Percentiles rank a stretch among this genome's conserved stretches.
phyloP scores from a whole-genome alignment of 2,888 invertebrate genomes.

The Drosophila falleni region DNA sequence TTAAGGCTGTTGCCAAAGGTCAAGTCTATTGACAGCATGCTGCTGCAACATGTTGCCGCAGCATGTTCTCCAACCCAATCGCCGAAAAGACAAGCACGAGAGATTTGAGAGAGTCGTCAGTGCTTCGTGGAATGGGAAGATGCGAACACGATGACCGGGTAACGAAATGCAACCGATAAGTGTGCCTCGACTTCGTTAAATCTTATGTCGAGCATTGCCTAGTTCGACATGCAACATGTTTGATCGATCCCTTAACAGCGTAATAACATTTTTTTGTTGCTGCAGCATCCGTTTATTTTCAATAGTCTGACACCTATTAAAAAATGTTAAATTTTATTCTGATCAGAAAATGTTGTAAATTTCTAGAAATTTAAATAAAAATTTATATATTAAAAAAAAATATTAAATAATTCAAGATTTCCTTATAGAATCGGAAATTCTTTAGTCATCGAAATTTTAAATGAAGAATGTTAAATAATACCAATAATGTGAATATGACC shows the following conservation, averaged over 20 bases:
- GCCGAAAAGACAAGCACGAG: conserved; percentile 4
- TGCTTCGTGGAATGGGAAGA: neutral
- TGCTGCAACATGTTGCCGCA: conserved; percentile 61
- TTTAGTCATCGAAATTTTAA: too few relatives aligned
- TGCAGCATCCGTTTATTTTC: conserved; percentile 20
- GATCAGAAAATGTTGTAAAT: too few relatives aligned
- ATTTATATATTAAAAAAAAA: too few relatives aligned
- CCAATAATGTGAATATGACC: too few relatives aligned
- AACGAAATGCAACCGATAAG: conserved; percentile 44
- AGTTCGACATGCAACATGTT: conserved; percentile 31
- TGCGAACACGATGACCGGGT: conserved; percentile 23
- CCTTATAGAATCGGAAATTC: too few relatives aligned
- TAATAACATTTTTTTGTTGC: conserved; percentile 4
- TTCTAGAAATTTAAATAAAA: too few relatives aligned
- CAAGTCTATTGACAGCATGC: conserved; percentile 50
- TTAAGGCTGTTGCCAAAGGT: conserved; percentile 75
- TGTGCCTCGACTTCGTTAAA: conserved; percentile 40
- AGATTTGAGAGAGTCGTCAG: conserved; percentile 26
- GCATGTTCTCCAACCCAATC: conserved; percentile 49
- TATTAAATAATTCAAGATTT: too few relatives aligned
- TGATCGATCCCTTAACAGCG: conserved; percentile 19
- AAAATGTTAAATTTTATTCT: too few relatives aligned
- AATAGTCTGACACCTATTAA: neutral
- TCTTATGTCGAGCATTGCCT: conserved; percentile 9
- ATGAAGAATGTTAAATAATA: too few relatives aligned